Conservation (phyloP, 2,797 vertebrate species). For the Cichlasoma orientale region DNA sequence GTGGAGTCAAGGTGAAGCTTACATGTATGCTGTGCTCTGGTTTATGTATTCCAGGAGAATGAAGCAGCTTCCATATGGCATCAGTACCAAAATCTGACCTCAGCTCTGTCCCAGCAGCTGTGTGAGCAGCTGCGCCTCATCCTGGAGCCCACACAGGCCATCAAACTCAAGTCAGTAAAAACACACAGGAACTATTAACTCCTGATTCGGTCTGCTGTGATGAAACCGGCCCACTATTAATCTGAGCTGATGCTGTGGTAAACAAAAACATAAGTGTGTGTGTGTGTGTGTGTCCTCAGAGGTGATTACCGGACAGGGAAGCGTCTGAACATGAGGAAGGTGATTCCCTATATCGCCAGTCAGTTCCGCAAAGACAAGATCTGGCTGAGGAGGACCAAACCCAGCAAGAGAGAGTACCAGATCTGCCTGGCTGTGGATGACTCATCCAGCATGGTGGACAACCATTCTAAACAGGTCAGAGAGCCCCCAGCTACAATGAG, state of each 20-base stretch:
- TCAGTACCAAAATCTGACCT: constrained; percentile 89
- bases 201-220: neutral
- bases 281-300: constrained; percentile 70
- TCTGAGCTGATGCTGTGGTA: neutral
- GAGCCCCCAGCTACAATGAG: neutral
- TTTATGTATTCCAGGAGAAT: constrained; percentile 82
- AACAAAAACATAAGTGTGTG: neutral
- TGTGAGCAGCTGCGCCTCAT: constrained; percentile 97
- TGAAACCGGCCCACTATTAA: neutral
- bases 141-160: constrained; percentile 93
- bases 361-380: constrained; percentile 99
- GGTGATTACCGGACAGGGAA: constrained; percentile 97
- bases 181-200: neutral
- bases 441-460: constrained; percentile 98
- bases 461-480: constrained; percentile 95
- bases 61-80: constrained; percentile 92
- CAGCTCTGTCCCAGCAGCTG: constrained; percentile 93
- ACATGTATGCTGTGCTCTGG: neutral
- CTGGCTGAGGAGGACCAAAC: constrained; percentile 96
- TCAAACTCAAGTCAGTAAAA: constrained; percentile 90
- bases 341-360: constrained; percentile 97
- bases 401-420: constrained; percentile 97
- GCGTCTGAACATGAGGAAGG: constrained; percentile 96
- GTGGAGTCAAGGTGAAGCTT: neutral
- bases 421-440: constrained; percentile 97